These are phyloP conservation scores for Hephaestus fuliginosus DNA, from an alignment of 2,797 vertebrate genomes.

Conservation along the genomic window DNA sequence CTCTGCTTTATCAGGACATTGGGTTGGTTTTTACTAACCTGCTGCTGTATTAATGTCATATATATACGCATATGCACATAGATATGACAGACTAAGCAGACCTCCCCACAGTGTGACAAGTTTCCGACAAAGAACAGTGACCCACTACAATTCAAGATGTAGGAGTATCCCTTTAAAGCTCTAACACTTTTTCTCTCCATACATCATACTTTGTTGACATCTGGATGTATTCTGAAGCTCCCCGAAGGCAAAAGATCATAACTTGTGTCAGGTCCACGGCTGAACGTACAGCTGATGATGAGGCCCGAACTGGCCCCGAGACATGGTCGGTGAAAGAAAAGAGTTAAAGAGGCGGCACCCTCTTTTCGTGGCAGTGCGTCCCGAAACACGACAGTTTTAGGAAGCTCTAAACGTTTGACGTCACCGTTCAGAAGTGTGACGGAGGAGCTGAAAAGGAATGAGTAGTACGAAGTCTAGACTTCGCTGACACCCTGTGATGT, in stretches of 20 bases:
- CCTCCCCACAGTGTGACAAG: neutral
- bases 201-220: slow-evolving; percentile 48
- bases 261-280: slow-evolving; percentile 35
- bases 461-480: neutral
- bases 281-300: neutral
- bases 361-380: slow-evolving; percentile 33
- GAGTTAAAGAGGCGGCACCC: neutral
- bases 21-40: neutral
- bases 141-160: slow-evolving; percentile 1
- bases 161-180: slow-evolving; percentile 34
- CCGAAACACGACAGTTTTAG: neutral
- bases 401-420: neutral
- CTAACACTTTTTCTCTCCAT: slow-evolving; percentile 10
- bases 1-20: neutral
- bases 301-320: slow-evolving; percentile 4
- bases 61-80: neutral
- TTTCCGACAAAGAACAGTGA: slow-evolving; percentile 16
- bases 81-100: neutral
- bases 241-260: slow-evolving; percentile 43
- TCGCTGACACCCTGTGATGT: slow-evolving; percentile 2
- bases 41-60: neutral
- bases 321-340: neutral
- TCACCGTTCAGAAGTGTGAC: neutral
- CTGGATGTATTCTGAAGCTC: slow-evolving; percentile 21
- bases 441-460: no score